These are phyloP conservation scores for Pithys albifrons DNA, from an alignment of 2,113 vertebrate species.

Conservation along the genomic window DNA sequence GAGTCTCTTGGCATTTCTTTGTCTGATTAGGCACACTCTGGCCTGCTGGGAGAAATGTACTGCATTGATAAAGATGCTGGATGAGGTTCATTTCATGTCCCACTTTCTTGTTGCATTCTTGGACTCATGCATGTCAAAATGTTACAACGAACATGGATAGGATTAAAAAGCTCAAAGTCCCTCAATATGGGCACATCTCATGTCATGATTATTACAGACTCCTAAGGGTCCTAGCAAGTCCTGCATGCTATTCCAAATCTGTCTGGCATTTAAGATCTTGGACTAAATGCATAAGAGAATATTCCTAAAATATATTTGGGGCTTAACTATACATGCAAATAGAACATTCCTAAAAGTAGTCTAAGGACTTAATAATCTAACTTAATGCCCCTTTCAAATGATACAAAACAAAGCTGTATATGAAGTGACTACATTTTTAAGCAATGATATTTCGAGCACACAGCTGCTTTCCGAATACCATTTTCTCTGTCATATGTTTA, in stretches of 20 bases:
- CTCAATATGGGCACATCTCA: neutral
- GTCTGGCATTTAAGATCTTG: neutral
- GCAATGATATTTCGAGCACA: constrained; percentile 7
- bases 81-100: constrained; percentile 54
- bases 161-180: constrained; percentile 23
- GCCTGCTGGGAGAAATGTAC: constrained; percentile 41
- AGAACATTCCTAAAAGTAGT: neutral
- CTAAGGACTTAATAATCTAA: neutral
- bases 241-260: neutral
- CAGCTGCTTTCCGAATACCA: neutral
- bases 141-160: neutral
- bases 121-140: constrained; percentile 8
- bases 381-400: neutral
- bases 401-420: neutral
- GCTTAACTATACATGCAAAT: neutral
- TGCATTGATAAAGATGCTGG: constrained; percentile 60
- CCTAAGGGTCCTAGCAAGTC: neutral
- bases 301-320: neutral
- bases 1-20: constrained; percentile 46
- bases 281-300: neutral
- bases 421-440: neutral
- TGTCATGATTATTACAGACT: constrained; percentile 21
- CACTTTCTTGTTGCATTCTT: constrained; percentile 14
- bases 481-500: constrained; percentile 46
- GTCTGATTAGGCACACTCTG: constrained; percentile 48